These are phyloP conservation scores for Glossosoma conforme DNA, from an alignment of 1,140 invertebrate genomes.

Conservation along the genomic window DNA sequence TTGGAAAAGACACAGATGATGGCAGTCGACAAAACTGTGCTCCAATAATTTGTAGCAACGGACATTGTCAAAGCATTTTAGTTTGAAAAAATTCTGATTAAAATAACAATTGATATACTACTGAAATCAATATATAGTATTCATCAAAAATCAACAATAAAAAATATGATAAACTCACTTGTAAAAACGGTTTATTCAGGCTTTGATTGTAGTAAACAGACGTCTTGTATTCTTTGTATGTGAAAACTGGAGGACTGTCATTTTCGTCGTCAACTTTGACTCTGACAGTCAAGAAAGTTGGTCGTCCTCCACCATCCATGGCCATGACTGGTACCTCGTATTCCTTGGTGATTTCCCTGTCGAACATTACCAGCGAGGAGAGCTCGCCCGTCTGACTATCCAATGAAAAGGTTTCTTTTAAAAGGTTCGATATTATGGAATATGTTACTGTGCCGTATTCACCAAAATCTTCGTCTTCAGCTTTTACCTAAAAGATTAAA, in stretches of 20 bases:
- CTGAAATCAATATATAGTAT: too few species aligned
- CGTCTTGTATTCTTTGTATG: constrained; percentile 66
- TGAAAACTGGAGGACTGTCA: constrained; percentile 76
- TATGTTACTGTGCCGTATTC: constrained; percentile 69
- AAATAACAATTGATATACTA: too few species aligned
- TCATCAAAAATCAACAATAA: background rate
- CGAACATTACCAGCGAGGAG: constrained; percentile 63
- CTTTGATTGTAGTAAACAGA: constrained; percentile 60
- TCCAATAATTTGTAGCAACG: too few species aligned
- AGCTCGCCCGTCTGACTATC: constrained; percentile 71
- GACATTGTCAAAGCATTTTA: too few species aligned
- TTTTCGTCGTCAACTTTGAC: constrained; percentile 74
- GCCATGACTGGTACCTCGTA: constrained; percentile 75
- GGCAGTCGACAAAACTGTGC: too few species aligned
- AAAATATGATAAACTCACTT: constrained; percentile 45
- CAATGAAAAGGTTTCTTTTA: constrained; percentile 69
- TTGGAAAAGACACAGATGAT: too few species aligned
- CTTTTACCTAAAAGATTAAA: constrained; percentile 56
- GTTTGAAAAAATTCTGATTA: too few species aligned
- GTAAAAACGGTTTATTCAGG: constrained; percentile 58
- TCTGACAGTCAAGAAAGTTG: constrained; percentile 67
- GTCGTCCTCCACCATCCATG: constrained; percentile 71
- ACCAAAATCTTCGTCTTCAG: constrained; percentile 70
- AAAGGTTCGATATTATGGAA: constrained; percentile 66
- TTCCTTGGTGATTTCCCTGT: constrained; percentile 63